Conservation (phyloP, 1,140 invertebrate genomes). For the Sarcophaga bullata region DNA sequence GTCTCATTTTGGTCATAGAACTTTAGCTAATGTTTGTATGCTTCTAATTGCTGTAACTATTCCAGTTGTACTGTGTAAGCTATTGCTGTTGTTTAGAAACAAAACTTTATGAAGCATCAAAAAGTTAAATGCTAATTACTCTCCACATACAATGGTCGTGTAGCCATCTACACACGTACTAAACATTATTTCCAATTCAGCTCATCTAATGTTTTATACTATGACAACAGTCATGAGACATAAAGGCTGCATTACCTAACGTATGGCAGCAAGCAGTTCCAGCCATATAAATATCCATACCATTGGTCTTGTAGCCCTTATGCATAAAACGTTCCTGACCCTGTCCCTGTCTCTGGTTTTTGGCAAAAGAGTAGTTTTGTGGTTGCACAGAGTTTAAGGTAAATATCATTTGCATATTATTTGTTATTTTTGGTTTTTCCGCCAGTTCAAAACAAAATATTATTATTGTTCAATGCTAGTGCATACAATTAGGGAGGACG, state of each 20-base stretch:
- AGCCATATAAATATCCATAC: no score
- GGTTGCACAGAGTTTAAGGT: neutral
- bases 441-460: conserved; percentile 7
- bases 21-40: neutral
- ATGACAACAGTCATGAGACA: neutral
- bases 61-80: neutral
- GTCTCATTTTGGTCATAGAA: neutral
- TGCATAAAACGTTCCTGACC: no score
- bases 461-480: neutral
- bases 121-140: conserved; percentile 39
- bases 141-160: conserved; percentile 16
- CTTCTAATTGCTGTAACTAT: neutral
- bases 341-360: no score
- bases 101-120: conserved; percentile 38
- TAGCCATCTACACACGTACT: neutral
- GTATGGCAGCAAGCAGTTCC: no score
- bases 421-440: conserved; percentile 18
- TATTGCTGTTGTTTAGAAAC: conserved; percentile 1
- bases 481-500: neutral
- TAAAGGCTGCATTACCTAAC: neutral
- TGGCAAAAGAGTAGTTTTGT: neutral
- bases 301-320: no score
- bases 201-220: neutral
- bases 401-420: conserved; percentile 16
- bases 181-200: neutral